phyloP scores from a whole-genome alignment of 2,888 invertebrate genomes.

The Heteropelma amictum region DNA sequence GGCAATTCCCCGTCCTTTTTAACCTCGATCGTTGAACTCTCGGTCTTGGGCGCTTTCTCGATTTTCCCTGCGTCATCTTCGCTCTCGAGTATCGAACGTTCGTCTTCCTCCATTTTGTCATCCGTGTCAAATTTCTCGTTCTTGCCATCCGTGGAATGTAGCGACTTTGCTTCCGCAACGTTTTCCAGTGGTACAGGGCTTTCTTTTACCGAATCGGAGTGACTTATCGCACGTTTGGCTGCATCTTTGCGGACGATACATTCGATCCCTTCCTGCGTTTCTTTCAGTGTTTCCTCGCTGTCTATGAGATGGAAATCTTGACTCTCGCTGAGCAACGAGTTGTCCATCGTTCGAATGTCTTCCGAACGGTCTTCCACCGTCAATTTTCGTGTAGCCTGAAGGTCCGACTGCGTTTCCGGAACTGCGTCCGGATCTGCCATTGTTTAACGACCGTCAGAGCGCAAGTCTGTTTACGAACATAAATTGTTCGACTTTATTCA shows the following conservation, averaged over 20 bases:
- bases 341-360: neutral
- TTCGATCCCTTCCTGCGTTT: neutral
- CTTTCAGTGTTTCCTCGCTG: constrained; percentile 51
- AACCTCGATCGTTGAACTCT: neutral
- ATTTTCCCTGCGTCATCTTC: constrained; percentile 2
- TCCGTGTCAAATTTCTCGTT: neutral
- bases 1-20: constrained; percentile 30
- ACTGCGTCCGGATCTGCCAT: constrained; percentile 64
- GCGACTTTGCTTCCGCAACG: constrained; percentile 9
- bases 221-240: neutral
- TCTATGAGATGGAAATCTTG: constrained; percentile 68
- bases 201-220: neutral
- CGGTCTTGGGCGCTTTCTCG: constrained; percentile 15
- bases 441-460: constrained; percentile 5
- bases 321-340: constrained; percentile 59
- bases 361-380: neutral
- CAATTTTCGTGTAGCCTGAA: constrained; percentile 49
- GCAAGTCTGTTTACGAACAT: neutral
- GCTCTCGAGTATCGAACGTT: neutral
- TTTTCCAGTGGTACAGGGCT: neutral
- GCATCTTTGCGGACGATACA: neutral
- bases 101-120: neutral
- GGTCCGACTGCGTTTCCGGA: constrained; percentile 53
- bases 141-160: neutral
- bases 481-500: neutral